Evolutionary conservation across 2,888 invertebrate species (phyloP), one percentile per base, ranked within the genome.

Genomic region (Lycaena phlaeas): DNA sequence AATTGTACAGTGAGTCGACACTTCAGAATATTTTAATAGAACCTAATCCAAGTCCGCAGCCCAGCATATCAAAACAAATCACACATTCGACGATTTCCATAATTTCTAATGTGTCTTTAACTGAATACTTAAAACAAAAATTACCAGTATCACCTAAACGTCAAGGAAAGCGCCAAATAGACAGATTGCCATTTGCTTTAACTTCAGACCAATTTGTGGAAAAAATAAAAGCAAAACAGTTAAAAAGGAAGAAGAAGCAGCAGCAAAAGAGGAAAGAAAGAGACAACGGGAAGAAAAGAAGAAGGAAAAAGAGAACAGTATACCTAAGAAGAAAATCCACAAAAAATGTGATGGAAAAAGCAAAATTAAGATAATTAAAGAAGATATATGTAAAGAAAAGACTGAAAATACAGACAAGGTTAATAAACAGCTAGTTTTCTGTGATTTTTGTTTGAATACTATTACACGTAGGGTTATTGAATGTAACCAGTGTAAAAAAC

Each of bases 201-300:
- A n/a, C 30, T 30, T 30, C 30, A 30, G n/a, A 30, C 15, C 9
- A 30, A 7, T 9, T n/a, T 4, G 15, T 9, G 7, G 17, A 30
- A 14, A 14, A 14, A 14, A 14, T 30, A 14, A 17, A 14, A 14
- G n/a, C 5, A 14, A 15, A 18, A 4, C 3, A 4, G 18, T 14
- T 3, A 30, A 30, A 30, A 30, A 17, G 14, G 15, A 14, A 14
- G 14, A 14, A 30, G 15, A 30, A 30, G n/a, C 14, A 15, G 9
- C 14, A 7, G 30, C 30, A 9, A 30, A 30, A 30, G 30, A 30
- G 30, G 17, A 30, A 30, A 30, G 17, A 30, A 30, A 30, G 30
- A 14, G 15, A 30, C 7, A 14, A 30, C 30, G 30, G n/a, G 30
- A 30, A 30, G 15, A 30, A 14, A 30, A 17, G 15, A 30, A 14